Evolutionary conservation across 2,113 vertebrate species (phyloP), one percentile per base, ranked within the genome.

Genomic region (Thunnus thynnus): DNA sequence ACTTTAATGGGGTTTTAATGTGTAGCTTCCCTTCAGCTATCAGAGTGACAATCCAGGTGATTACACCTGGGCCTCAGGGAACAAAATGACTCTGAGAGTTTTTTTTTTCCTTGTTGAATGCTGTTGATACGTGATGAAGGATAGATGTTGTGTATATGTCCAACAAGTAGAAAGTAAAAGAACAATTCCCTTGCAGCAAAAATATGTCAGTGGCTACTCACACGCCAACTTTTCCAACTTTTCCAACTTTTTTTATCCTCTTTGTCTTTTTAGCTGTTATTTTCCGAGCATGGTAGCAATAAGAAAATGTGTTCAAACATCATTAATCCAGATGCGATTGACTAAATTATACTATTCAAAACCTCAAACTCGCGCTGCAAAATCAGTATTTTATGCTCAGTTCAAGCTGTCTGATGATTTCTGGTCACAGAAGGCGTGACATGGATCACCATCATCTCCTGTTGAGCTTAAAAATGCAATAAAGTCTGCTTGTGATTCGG

Each of bases 1-100:
- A 82, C 76, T 76, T 64, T 83, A 87, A 92, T 93, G 82, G 41
- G 72, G 25, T 94, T 93, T 93, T 87, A 92, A 93, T 91, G 91
- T 81, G 87, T 30, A 32, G 47, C 32, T 52, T 62, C 57, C 50
- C 55, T 61, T 51, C 63, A 58, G 77, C 46, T 75, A 54, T 83
- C 67, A 80, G 61, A 68, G 52, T 72, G 66, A 58, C 80, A 85
- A 57, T 76, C 54, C 56, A 85, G 69, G 87, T 79, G 57, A 90
- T 84, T 84, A 76, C 63, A 84, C 73, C 78, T 82, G 56, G 55
- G 76, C 78, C 52, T 47, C 13, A 3, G 76, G 64, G 76, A 68
- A 70, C 46, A 73, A 62, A 76, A 55, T 77, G 3, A 82, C 64
- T 80, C 57, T 74, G n/a, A 72, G 41, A 57, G 32, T 1, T 5